These are phyloP conservation scores for Conomelus anceps DNA, from an alignment of 2,888 invertebrate genomes.

Conservation along the genomic window DNA sequence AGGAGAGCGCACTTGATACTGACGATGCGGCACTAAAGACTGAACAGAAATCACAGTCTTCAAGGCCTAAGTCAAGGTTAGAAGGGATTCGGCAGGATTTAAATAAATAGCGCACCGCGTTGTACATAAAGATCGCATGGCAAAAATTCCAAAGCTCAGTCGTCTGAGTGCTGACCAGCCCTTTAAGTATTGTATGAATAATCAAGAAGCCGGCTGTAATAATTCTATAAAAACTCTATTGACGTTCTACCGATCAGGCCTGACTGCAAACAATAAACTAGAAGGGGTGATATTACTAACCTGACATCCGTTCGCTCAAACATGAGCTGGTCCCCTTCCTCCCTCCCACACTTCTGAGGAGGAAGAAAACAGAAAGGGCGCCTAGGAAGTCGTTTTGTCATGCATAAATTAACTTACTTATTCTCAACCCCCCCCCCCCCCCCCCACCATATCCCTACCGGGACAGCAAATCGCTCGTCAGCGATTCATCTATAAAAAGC, in stretches of 20 bases:
- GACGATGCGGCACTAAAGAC: not conserved
- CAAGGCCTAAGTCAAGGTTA: not conserved
- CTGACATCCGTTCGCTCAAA: not conserved
- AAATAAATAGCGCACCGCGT: not conserved
- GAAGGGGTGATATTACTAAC: not conserved
- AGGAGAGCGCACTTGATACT: not conserved
- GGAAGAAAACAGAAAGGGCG: not conserved
- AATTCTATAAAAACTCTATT: not conserved
- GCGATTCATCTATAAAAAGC: not conserved
- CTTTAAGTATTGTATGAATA: not conserved
- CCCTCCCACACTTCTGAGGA: not conserved
- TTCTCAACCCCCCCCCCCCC: not conserved
- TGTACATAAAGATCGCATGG: not conserved
- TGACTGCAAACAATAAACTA: not conserved
- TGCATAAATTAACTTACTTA: not conserved
- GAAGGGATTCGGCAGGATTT: not conserved
- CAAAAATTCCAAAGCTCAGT: not conserved
- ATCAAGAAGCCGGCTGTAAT: not conserved
- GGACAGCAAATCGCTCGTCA: not conserved
- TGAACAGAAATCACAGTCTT: not conserved
- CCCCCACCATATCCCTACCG: not conserved
- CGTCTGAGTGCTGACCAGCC: not conserved
- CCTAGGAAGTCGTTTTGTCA: not conserved
- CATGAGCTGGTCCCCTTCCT: not conserved
- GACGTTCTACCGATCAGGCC: not conserved